These are phyloP conservation scores for Butastur rufipennis DNA, from an alignment of 2,113 vertebrate genomes.

Conservation along the genomic window DNA sequence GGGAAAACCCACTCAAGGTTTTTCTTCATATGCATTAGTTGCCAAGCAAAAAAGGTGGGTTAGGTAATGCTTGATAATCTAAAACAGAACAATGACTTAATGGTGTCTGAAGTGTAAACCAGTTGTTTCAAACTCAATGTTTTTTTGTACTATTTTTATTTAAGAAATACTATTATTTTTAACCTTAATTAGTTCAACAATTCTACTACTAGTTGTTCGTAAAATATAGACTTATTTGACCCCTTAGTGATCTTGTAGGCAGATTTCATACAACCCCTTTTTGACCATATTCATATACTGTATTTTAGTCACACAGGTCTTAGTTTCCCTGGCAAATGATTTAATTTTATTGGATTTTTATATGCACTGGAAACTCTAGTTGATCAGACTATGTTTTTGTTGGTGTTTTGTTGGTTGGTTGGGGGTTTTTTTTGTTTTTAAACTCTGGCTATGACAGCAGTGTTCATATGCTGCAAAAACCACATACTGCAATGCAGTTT, in stretches of 20 bases:
- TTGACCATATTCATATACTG: accelerated
- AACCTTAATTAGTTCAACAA: neutral
- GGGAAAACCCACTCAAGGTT: neutral
- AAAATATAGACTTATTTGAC: neutral
- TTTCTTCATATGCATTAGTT: neutral
- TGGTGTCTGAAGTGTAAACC: neutral
- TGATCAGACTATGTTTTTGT: neutral
- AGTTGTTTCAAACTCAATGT: neutral
- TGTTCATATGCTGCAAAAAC: neutral
- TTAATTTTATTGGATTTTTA: neutral
- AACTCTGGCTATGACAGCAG: neutral
- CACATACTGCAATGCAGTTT: neutral
- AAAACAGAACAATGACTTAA: neutral
- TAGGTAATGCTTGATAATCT: neutral
- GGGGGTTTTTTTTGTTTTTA: neutral
- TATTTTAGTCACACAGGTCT: neutral
- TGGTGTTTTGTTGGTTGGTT: too few species aligned
- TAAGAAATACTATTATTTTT: neutral
- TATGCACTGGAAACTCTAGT: neutral
- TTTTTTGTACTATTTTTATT: neutral
- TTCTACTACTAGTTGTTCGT: neutral
- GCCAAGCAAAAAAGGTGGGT: neutral
- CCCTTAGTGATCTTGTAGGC: neutral
- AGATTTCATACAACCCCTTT: neutral
- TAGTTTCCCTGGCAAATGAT: neutral